phyloP scores from a whole-genome alignment of 2,888 invertebrate genomes.

The Acanthopleura granulata region DNA sequence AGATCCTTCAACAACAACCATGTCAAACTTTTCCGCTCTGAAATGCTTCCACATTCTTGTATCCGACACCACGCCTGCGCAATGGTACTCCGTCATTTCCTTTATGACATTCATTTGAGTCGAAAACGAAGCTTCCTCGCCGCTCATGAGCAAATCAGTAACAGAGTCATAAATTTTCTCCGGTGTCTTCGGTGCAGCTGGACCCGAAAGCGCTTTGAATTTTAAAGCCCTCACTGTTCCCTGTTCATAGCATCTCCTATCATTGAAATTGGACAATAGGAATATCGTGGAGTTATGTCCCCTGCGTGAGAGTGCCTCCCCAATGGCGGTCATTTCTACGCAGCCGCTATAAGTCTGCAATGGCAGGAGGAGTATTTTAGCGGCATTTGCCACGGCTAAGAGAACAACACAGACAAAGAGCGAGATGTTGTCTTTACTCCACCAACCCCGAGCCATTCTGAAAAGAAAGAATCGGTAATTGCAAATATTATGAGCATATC shows the following conservation, averaged over 20 bases:
- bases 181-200: not conserved
- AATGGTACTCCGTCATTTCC: slow-evolving; percentile 11
- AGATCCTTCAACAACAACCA: slow-evolving; percentile 28
- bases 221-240: not conserved
- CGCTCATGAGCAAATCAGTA: not conserved
- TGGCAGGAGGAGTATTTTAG: slow-evolving; percentile 22
- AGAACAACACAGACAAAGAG: not conserved
- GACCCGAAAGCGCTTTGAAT: slow-evolving; percentile 5
- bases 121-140: slow-evolving; percentile 14
- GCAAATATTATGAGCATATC: too few species aligned
- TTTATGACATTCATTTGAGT: not conserved
- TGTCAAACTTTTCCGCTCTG: slow-evolving; percentile 26
- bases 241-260: not conserved
- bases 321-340: slow-evolving; percentile 18
- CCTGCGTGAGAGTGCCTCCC: slow-evolving; percentile 21
- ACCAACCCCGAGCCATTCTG: slow-evolving; percentile 8
- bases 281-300: slow-evolving; percentile 26
- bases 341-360: slow-evolving; percentile 21
- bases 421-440: not conserved
- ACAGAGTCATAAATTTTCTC: slow-evolving; percentile 7
- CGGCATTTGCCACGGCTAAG: not conserved
- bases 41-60: slow-evolving; percentile 19
- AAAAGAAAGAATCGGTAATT: not conserved
- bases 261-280: slow-evolving; percentile 2
- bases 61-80: not conserved